Evolutionary conservation across 1,140 invertebrate species (phyloP), one percentile per base, ranked within the genome.

Genomic region (Pogonognathellus flavescens): DNA sequence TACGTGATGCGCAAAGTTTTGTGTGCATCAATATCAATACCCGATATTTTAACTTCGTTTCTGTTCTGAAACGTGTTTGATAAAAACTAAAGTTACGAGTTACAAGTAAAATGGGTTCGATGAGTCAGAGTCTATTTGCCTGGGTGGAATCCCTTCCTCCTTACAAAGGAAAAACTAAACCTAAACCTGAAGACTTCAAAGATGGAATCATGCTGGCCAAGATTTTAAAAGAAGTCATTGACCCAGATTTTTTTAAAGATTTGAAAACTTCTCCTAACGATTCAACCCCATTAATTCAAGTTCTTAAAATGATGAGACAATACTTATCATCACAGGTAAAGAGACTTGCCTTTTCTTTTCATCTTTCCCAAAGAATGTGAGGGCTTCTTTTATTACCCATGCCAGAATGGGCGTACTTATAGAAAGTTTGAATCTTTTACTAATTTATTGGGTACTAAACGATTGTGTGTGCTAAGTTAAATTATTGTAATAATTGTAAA

Each of bases 191-290:
- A 59, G 86, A 88, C 53, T 88, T 88, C 66, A 84, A 84, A 18
- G 88, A 88, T 86, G 88, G 86, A n/a, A 72, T 84, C 14, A 85
- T 89, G 53, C 16, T 86, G 6, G 82, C 80, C 3, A 82, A 52
- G n/a, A 86, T 88, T 53, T 82, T 89, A 49, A 89, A 88, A 62
- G 80, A 89, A 81, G 85, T 84, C 7, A 86, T 89, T 81, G 88
- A 89, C 84, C 88, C 88, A 0, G 81, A 66, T 1, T 80, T 55
- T 76, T 89, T 89, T 85, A 20, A 80, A n/a, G 84, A 86, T 86
- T 53, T 89, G 20, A 86, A 86, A 49, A 85, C 60, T 9, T 70
- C 70, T 8, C 60, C 83, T 41, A 50, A 80, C 20, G 85, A 88
- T 22, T 86, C 85, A n/a, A 84, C 86, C 8, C 85, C 85, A 25